Conservation (phyloP, 2,113 vertebrate genomes). For the Embiotoca jacksoni region DNA sequence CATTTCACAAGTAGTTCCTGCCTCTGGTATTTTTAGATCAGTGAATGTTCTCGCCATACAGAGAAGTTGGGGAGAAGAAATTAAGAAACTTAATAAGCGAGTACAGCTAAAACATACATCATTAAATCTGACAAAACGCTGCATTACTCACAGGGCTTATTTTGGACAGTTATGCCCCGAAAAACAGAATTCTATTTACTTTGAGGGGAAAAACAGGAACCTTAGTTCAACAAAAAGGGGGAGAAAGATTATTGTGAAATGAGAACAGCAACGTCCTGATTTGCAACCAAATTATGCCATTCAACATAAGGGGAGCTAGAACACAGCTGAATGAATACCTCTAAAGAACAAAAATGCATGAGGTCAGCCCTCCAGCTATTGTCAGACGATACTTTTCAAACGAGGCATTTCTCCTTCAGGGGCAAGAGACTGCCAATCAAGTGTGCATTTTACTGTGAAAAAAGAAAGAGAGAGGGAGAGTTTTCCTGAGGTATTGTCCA, state of each 20-base stretch:
- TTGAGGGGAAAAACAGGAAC: constrained; percentile 66
- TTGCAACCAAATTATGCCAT: constrained; percentile 66
- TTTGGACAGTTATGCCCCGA: constrained; percentile 64
- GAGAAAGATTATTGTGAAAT: constrained; percentile 41
- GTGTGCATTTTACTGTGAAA: constrained; percentile 77
- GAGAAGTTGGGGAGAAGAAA: constrained; percentile 71
- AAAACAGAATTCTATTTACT: constrained; percentile 75
- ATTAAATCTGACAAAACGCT: constrained; percentile 77
- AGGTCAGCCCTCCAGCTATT: constrained; percentile 75
- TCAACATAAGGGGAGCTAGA: constrained; percentile 57
- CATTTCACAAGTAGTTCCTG: constrained; percentile 72
- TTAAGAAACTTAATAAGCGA: constrained; percentile 84
- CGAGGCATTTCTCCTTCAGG: constrained; percentile 66
- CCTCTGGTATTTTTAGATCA: constrained; percentile 81
- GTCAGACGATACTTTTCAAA: constrained; percentile 77
- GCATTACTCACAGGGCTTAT: constrained; percentile 65
- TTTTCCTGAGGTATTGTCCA: constrained; percentile 74
- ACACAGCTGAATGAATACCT: constrained; percentile 68
- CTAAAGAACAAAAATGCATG: constrained; percentile 74
- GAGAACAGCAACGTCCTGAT: constrained; percentile 44
- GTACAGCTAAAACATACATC: constrained; percentile 79
- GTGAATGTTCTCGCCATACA: constrained; percentile 72
- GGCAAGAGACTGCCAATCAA: constrained; percentile 80
- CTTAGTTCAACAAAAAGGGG: constrained; percentile 56
- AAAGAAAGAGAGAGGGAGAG: constrained; percentile 61